These are phyloP conservation scores for Scopus umbretta DNA, from an alignment of 2,113 vertebrate genomes.

Conservation along the genomic window DNA sequence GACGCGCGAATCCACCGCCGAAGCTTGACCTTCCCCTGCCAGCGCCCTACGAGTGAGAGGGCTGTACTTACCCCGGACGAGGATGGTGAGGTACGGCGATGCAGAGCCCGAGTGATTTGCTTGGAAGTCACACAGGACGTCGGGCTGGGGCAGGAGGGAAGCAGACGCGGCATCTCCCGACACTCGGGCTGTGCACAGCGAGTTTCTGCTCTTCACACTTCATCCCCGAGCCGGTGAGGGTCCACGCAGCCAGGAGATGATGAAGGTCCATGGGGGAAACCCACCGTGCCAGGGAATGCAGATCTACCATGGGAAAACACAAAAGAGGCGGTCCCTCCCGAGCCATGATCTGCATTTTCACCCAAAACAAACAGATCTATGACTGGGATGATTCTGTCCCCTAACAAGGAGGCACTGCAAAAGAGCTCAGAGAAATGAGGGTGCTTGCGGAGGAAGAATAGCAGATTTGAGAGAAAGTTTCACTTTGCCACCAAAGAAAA, in stretches of 20 bases:
- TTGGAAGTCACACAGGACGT: neutral
- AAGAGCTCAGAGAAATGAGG: neutral
- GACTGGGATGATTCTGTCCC: neutral
- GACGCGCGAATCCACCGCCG: neutral
- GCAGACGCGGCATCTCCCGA: neutral
- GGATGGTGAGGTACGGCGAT: neutral
- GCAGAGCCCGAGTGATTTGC: too few species aligned
- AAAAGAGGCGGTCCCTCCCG: neutral
- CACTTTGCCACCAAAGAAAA: neutral
- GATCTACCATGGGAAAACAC: neutral
- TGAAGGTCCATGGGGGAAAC: neutral
- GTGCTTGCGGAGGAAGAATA: fast-evolving
- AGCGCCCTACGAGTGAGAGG: neutral
- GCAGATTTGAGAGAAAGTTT: neutral
- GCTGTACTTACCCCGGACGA: neutral
- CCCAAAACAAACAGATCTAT: neutral
- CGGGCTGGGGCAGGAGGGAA: neutral
- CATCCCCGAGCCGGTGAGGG: neutral
- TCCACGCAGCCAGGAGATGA: neutral
- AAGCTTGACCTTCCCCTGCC: neutral
- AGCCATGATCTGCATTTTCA: neutral
- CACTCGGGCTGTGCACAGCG: neutral
- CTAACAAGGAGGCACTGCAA: neutral
- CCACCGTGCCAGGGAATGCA: neutral
- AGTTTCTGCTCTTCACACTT: neutral